Conservation (phyloP, 2,888 invertebrate genomes). For the Dioctria linearis region DNA sequence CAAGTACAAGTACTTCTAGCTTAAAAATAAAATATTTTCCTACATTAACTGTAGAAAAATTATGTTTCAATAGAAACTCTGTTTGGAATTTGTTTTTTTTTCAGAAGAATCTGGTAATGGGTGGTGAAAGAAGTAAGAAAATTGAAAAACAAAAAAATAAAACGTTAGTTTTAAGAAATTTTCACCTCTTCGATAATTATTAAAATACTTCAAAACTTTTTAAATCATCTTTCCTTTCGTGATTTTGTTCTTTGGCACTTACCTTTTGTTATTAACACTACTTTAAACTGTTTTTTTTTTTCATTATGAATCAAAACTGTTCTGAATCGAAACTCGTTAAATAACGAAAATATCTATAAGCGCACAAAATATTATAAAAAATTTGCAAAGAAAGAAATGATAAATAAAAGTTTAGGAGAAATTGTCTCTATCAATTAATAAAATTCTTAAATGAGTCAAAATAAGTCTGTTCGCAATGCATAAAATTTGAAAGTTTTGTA, state of each 20-base stretch:
- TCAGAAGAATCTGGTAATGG: too few relatives aligned
- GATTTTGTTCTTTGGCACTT: conserved; percentile 7
- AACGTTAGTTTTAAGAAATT: too few relatives aligned
- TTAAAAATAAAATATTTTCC: too few relatives aligned
- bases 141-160: too few relatives aligned
- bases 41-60: too few relatives aligned
- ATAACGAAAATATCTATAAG: conserved; percentile 48
- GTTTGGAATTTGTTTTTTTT: too few relatives aligned
- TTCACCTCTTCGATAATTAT: not conserved
- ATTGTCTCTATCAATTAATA: conserved; percentile 36
- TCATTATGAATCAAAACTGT: conserved; percentile 39
- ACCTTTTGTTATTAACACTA: conserved; percentile 23
- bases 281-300: not conserved
- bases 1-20: too few relatives aligned
- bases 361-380: conserved; percentile 51
- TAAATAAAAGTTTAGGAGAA: conserved; percentile 20
- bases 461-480: conserved; percentile 49
- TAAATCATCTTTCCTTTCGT: not conserved
- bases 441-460: conserved; percentile 42
- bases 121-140: too few relatives aligned
- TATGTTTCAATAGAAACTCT: too few relatives aligned
- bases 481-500: conserved; percentile 25
- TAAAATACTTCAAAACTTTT: not conserved
- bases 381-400: conserved; percentile 46
- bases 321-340: conserved; percentile 27